Base-by-base conservation (phyloP, 2,113 vertebrate species). In the Platysternon megacephalum region DNA sequence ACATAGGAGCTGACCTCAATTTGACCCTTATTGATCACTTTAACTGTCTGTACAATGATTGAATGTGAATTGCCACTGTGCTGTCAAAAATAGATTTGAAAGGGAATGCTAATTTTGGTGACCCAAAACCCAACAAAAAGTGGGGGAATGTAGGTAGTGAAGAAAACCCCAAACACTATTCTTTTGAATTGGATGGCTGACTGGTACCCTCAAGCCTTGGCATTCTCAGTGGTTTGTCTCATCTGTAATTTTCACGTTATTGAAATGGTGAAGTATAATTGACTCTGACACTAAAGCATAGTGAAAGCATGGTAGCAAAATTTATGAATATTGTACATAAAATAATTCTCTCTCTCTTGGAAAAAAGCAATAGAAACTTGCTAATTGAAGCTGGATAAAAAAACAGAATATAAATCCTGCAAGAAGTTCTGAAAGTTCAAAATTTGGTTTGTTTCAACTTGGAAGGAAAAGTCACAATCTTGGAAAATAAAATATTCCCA, bases 391-490 rank as follows among this genome's bases (percentile, higher is more conserved):
- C 55, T 53, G 51, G 35, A 19, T 21, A 17, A 79, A 84, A 84
- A 46, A 65, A 16, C 32, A 65, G 61, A 65, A 35, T n/a, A 68
- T 68, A 68, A n/a, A n/a, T 21, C 7, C 14, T 68, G 16, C 32
- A 68, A 49, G 35, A 82, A 65, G 82, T 58, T 82, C 21, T 52
- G 49, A 0, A n/a, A 9, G 32, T 26, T 92, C 85, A 48, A 76
- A 52, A 29, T 68, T 4, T 49, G 16, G 4, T 11, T 90, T 53
- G 35, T 61, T 55, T 56, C 85, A n/a, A 21, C 68, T 17, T 5
- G 11, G 55, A 39, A 39, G 0, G 3, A 84, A 52, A 49, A 84
- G 6, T 1, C 1, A 0, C 48, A 85, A 72, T 74, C 39, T 26
- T 39, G 49, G 11, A 68, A 53, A 52, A 17, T 14, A 52, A 81